These are phyloP conservation scores for Lophotriccus pileatus DNA, from an alignment of 2,797 vertebrate species.

Conservation along the genomic window DNA sequence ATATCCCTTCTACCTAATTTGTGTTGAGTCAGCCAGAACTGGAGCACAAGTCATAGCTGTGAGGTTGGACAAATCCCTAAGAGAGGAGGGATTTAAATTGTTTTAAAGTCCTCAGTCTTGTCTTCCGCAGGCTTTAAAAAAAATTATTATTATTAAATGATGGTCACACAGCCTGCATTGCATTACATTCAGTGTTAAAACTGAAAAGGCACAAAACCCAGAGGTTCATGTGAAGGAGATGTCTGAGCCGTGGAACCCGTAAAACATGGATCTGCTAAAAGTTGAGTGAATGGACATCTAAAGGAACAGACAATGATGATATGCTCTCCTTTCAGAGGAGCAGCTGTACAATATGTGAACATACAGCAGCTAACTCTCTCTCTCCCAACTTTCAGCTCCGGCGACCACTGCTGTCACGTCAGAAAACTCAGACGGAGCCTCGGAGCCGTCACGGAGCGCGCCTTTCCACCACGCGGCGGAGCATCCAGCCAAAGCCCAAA, in stretches of 20 bases:
- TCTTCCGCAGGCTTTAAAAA: neutral
- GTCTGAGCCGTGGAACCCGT: neutral
- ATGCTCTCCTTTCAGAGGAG: neutral
- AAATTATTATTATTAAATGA: neutral
- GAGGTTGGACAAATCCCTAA: neutral
- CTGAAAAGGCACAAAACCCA: neutral
- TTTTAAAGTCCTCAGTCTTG: neutral
- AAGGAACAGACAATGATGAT: neutral
- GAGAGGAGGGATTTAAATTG: neutral
- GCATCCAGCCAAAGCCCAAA: slow-evolving; percentile 94
- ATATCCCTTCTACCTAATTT: neutral
- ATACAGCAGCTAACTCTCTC: neutral
- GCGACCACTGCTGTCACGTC: slow-evolving; percentile 92
- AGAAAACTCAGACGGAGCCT: slow-evolving; percentile 86
- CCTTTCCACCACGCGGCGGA: slow-evolving; percentile 92
- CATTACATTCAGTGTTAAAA: neutral
- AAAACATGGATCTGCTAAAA: neutral
- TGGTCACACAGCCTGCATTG: neutral
- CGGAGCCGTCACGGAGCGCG: slow-evolving; percentile 87
- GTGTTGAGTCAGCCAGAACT: neutral
- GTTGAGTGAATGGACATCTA: neutral
- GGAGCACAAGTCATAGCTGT: rapidly evolving
- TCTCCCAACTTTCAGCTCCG: slow-evolving; percentile 80
- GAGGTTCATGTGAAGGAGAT: neutral
- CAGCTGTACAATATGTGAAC: neutral